phyloP scores from a whole-genome alignment of 2,113 vertebrate species.

The Pterocles gutturalis region DNA sequence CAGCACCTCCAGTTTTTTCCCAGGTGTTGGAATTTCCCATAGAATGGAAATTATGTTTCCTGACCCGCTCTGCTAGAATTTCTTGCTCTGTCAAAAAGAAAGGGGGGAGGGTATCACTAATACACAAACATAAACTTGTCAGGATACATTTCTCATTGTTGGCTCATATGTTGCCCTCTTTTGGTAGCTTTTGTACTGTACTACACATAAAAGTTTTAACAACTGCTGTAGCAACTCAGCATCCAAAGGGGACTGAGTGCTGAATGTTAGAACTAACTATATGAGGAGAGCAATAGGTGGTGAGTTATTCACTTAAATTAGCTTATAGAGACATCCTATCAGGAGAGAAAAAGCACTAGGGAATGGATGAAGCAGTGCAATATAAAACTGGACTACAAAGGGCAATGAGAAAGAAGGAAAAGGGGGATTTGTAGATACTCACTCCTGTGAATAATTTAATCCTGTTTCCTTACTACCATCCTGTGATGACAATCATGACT shows the following conservation, averaged over 20 bases:
- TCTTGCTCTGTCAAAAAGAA: constrained; percentile 6
- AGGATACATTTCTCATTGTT: constrained; percentile 64
- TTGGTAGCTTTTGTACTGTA: constrained; percentile 71
- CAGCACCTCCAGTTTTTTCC: not conserved
- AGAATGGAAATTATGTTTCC: constrained; percentile 15
- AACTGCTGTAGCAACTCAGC: constrained; percentile 19
- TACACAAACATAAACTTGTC: not conserved
- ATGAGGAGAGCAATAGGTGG: not conserved
- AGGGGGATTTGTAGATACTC: not conserved
- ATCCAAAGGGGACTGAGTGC: not conserved
- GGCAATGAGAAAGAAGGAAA: not conserved
- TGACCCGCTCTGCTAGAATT: not conserved
- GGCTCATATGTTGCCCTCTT: constrained; percentile 72
- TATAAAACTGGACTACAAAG: not conserved
- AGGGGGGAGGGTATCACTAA: not conserved
- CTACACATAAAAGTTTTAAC: constrained; percentile 42
- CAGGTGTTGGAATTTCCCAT: not conserved
- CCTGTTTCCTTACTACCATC: not conserved
- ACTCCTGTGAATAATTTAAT: not conserved
- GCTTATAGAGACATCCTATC: not conserved
- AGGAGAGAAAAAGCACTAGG: not conserved
- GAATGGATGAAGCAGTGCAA: not conserved
- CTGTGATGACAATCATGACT: not conserved
- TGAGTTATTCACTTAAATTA: not conserved
- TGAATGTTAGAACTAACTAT: not conserved